These are phyloP conservation scores for Lobophora halterata DNA, from an alignment of 2,888 invertebrate species.

Conservation along the genomic window DNA sequence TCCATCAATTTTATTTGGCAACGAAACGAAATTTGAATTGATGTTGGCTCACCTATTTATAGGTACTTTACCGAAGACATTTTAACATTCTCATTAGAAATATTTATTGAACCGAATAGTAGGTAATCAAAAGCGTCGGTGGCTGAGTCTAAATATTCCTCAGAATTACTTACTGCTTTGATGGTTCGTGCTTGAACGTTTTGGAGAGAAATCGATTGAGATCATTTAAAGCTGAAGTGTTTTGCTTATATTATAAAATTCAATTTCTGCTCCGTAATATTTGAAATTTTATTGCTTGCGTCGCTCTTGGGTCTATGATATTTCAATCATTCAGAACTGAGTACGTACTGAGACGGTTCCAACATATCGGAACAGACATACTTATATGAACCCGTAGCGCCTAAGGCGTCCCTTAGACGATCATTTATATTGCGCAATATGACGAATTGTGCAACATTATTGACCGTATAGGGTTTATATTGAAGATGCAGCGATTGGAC, in stretches of 20 bases:
- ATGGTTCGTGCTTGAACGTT: background rate
- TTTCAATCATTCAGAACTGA: too few species aligned
- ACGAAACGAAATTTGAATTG: constrained; percentile 9
- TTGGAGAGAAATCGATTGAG: background rate
- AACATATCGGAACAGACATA: too few species aligned
- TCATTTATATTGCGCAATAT: too few species aligned
- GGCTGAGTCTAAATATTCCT: background rate
- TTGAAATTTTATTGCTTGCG: too few species aligned
- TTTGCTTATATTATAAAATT: background rate
- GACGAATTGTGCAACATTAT: too few species aligned
- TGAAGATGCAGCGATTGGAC: too few species aligned
- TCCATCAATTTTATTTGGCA: constrained; percentile 13
- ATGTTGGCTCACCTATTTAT: constrained; percentile 7
- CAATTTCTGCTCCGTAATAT: background rate
- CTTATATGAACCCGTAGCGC: too few species aligned
- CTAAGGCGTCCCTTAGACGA: too few species aligned
- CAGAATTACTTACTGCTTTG: constrained; percentile 1
- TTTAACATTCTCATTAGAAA: constrained; percentile 11
- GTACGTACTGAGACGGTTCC: too few species aligned
- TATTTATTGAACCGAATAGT: constrained; percentile 17
- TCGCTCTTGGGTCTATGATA: too few species aligned
- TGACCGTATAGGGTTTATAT: too few species aligned
- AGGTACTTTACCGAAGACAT: constrained; percentile 5
- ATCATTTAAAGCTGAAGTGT: background rate
- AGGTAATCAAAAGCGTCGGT: constrained; percentile 20